phyloP scores from a whole-genome alignment of 2,888 invertebrate species.

The Oscheius sp. region DNA sequence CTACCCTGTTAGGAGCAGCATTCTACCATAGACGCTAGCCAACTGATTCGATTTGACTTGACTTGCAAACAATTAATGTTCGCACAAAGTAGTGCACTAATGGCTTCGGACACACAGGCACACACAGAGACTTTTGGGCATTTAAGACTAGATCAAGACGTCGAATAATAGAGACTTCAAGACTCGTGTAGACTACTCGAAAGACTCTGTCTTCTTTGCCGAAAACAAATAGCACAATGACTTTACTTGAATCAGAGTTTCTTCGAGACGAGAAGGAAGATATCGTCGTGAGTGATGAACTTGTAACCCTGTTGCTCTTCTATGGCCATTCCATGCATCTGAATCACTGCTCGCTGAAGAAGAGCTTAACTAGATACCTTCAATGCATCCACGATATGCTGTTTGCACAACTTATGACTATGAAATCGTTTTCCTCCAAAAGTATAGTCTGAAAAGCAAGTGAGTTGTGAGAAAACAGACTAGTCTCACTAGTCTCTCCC shows the following conservation, averaged over 20 bases:
- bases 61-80: too few species aligned
- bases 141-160: too few species aligned
- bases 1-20: too few species aligned
- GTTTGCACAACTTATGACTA: conserved; percentile 63
- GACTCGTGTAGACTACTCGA: too few species aligned
- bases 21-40: too few species aligned
- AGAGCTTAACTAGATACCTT: conserved; percentile 45
- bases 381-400: conserved; percentile 60
- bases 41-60: too few species aligned
- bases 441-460: conserved; percentile 50
- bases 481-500: conserved; percentile 45
- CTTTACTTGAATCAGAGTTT: conserved; percentile 40
- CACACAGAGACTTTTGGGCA: too few species aligned
- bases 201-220: too few species aligned
- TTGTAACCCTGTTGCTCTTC: conserved; percentile 62
- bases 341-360: conserved; percentile 27
- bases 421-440: conserved; percentile 68
- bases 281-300: conserved; percentile 69
- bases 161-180: too few species aligned
- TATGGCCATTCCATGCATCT: conserved; percentile 65
- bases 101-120: too few species aligned
- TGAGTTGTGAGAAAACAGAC: too few species aligned
- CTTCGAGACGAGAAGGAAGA: conserved; percentile 68
- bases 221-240: neutral
- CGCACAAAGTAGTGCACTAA: too few species aligned